phyloP scores from a whole-genome alignment of 2,888 invertebrate species.

The Eubasilissa splendida region DNA sequence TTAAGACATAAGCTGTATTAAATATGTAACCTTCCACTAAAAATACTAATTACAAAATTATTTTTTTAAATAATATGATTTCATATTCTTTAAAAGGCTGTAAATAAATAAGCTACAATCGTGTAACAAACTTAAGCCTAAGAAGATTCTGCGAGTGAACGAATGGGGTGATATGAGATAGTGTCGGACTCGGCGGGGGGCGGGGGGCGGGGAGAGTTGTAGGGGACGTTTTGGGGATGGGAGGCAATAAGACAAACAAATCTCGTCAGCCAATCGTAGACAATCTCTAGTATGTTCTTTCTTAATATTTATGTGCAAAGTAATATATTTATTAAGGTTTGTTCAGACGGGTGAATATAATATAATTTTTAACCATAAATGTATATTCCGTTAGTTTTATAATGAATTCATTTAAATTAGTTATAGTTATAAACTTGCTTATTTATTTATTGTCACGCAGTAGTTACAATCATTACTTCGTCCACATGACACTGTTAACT shows the following conservation, averaged over 20 bases:
- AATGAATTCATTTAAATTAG: no score
- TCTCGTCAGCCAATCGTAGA: conserved; percentile 51
- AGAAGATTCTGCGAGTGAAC: conserved; percentile 42
- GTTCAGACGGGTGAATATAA: not conserved
- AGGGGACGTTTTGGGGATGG: conserved; percentile 27
- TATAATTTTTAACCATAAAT: not conserved
- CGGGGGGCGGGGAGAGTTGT: not conserved
- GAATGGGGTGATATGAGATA: conserved; percentile 44
- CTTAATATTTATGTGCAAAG: conserved; percentile 26
- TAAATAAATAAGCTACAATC: conserved; percentile 23
- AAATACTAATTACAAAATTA: no score
- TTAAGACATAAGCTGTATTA: no score
- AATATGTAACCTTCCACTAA: no score
- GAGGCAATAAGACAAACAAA: conserved; percentile 50
- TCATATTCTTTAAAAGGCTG: conserved; percentile 5
- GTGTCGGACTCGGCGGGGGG: conserved; percentile 29
- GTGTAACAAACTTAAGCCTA: conserved; percentile 43
- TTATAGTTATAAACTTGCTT: no score
- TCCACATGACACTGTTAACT: no score
- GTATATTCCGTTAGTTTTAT: not conserved
- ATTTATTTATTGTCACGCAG: no score
- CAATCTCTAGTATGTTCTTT: conserved; percentile 28
- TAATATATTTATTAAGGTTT: not conserved
- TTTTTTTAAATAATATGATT: no score
- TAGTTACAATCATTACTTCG: no score